Evolutionary conservation across 2,797 vertebrate species (phyloP), one percentile per base, ranked within the genome.

Genomic region (Malurus leucopterus): DNA sequence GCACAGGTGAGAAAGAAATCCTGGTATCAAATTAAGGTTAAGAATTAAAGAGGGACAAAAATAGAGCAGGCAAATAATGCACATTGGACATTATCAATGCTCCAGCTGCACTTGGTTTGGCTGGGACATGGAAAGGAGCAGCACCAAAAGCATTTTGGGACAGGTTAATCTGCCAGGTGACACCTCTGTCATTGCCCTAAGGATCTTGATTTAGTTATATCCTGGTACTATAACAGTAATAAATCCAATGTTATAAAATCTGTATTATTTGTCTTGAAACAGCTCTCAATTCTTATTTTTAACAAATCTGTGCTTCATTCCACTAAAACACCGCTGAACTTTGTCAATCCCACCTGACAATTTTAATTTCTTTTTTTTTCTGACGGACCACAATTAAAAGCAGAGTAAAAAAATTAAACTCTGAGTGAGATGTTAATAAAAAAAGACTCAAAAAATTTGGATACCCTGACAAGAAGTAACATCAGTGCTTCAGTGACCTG

Each of bases 151-250:
- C 22, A 64, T 54, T 70, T 63, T 0, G 26, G 62, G 47, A 67
- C 10, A 12, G 54, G 30, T 10, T 40, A 53, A 23, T 55, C 30
- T 74, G 30, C 30, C 61, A 89, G 24, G 21, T 84, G 68, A 36
- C 3, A 17, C 30, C 34, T 63, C 50, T 65, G 79, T 1, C 27
- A 10, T 1, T 34, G 50, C 16, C 51, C 74, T 30, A 1, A 3
- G 2, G 49, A 32, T 49, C 40, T 26, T 24, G 13, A 44, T 40
- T 49, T 75, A 67, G 58, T 12, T n/a, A 63, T 22, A 32, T 7
- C 47, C 11, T 15, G 9, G 18, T 2, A 13, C 2, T 1, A 15
- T 2, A 74, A 57, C 0, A 1, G 10, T 50, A 58, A 72, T 24
- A 41, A 59, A 90, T 13, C 11, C 4, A 32, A 13, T 13, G 11